Evolutionary conservation across 2,797 vertebrate species (phyloP), one percentile per base, ranked within the genome.

Genomic region (Ctenochaetus hawaiiensis): DNA sequence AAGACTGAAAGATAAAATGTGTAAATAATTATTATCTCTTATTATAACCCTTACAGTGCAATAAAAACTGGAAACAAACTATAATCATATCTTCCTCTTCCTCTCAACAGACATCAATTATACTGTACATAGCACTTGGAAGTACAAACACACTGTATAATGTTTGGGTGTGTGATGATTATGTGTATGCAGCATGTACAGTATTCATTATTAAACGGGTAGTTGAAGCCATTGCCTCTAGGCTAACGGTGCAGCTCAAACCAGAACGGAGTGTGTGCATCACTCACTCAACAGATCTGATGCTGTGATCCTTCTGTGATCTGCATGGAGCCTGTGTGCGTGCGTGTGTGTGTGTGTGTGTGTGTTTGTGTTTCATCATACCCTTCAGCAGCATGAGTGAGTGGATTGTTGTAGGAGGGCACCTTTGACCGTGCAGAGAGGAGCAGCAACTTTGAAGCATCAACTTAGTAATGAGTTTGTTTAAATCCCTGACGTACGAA

Each of bases 381-480:
- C 75, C 84, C 85, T 86, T 71, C 58, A 80, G 89, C 86, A 56
- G 63, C 54, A 75, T 69, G 80, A 89, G 77, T 74, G 82, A 80
- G 78, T 79, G 71, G 62, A 57, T 18, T 30, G 66, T 67, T 57
- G 91, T 91, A 78, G 91, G 89, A 91, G 92, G 81, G 6, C 75
- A 87, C 84, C 89, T 93, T 89, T 89, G 88, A 85, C 89, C 54
- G 26, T 71, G 72, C 61, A 44, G 44, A 90, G 72, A 81, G 72
- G 75, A 88, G 86, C 54, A 68, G 70, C 60, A 77, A 76, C 75
- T 78, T 72, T 74, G 80, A 86, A 80, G 65, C 57, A 30, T 72
- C 63, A 57, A 80, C 76, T 72, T 63, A 48, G 53, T 57, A 53
- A 78, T 72, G 73, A 64, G 65, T 76, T 64, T 63, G 39, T 67